These are phyloP conservation scores for Polyploca ridens DNA, from an alignment of 2,888 invertebrate genomes.

Conservation along the genomic window DNA sequence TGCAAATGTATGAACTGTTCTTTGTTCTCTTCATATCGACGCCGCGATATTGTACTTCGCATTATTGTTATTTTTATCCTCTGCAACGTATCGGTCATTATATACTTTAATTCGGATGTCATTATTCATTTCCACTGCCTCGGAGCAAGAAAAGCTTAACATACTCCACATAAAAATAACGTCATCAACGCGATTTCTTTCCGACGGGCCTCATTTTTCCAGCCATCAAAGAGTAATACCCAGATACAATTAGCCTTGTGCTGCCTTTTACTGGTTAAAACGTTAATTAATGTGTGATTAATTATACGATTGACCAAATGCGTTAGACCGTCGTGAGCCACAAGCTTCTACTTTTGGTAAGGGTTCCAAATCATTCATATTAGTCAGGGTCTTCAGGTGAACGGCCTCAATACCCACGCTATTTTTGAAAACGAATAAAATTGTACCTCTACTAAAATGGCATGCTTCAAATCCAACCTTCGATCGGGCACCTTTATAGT, in stretches of 20 bases:
- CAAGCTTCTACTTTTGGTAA: conserved; percentile 65
- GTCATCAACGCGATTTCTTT: neutral
- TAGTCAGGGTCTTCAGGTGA: conserved; percentile 70
- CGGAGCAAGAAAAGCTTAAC: neutral
- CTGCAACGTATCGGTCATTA: conserved; percentile 9
- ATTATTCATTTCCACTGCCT: neutral
- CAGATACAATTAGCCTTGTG: neutral
- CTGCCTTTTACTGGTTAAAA: neutral
- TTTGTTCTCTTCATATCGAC: conserved; percentile 38
- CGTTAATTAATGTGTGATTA: conserved; percentile 7
- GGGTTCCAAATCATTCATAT: conserved; percentile 59
- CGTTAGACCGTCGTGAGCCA: conserved; percentile 26
- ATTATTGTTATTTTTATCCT: conserved; percentile 27
- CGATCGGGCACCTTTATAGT: conserved; percentile 45
- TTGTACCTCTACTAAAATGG: conserved; percentile 45
- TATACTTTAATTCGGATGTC: neutral
- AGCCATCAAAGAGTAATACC: neutral
- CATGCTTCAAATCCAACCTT: conserved; percentile 36
- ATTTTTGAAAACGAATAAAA: conserved; percentile 40
- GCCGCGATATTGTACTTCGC: conserved; percentile 28
- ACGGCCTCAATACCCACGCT: conserved; percentile 72
- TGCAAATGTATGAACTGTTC: conserved; percentile 27
- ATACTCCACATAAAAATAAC: no score
- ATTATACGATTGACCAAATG: conserved; percentile 10
- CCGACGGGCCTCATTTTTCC: neutral